phyloP scores from a whole-genome alignment of 2,888 invertebrate genomes.

The Eumacrocentrus americanus region DNA sequence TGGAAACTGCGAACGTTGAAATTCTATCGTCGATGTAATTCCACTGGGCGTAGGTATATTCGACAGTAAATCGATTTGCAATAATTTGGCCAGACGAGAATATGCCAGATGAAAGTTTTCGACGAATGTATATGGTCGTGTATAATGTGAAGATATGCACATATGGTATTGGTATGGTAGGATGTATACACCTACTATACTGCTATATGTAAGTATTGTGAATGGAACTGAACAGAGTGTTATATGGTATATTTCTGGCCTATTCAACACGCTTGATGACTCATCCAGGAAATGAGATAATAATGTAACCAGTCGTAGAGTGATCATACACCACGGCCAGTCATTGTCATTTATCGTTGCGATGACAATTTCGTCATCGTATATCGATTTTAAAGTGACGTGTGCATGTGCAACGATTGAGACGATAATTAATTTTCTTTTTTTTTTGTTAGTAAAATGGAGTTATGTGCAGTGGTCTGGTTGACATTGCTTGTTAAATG shows the following conservation, averaged over 20 bases:
- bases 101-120: slow-evolving; percentile 22
- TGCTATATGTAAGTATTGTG: slow-evolving; percentile 2
- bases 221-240: background rate
- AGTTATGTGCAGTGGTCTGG: no score
- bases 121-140: background rate
- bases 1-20: slow-evolving; percentile 17
- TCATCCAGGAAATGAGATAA: slow-evolving; percentile 39
- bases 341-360: slow-evolving; percentile 21
- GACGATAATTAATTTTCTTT: no score
- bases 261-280: slow-evolving; percentile 22
- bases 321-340: slow-evolving; percentile 19
- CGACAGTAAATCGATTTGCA: slow-evolving; percentile 27
- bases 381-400: background rate
- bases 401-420: background rate
- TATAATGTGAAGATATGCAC: background rate
- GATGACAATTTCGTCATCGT: slow-evolving; percentile 7
- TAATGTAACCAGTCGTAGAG: slow-evolving; percentile 29
- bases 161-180: background rate
- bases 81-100: slow-evolving; percentile 22
- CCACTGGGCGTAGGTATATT: background rate
- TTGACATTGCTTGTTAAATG: no score
- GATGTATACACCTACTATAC: no score
- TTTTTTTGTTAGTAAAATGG: no score
- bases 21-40: slow-evolving; percentile 25
- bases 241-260: background rate